Evolutionary conservation across 2,888 invertebrate genomes (phyloP).

Genomic region (Drosophila macrospina): DNA sequence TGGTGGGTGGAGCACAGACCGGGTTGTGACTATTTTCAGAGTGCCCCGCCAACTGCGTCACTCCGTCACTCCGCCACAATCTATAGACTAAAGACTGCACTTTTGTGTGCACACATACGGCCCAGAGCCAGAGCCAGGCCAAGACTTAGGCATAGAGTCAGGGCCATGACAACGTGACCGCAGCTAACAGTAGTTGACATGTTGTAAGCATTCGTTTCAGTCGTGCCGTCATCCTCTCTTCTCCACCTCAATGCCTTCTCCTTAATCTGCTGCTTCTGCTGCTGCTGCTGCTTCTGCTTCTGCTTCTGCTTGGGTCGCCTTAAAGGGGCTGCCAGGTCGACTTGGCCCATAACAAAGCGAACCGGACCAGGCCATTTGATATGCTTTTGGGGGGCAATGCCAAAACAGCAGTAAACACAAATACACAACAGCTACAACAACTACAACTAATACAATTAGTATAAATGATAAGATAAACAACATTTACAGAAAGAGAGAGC

Average conservation of each 20-base stretch:
- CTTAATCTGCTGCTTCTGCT: too few relatives aligned
- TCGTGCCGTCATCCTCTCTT: conserved; percentile 25
- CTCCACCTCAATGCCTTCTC: too few relatives aligned
- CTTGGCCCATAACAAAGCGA: not conserved
- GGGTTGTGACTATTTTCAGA: conserved; percentile 33
- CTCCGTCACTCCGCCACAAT: not conserved
- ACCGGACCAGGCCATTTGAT: conserved; percentile 33
- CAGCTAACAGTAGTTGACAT: conserved; percentile 81
- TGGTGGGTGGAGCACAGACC: conserved; percentile 57
- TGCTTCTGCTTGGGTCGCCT: not conserved
- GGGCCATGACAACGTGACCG: conserved; percentile 58
- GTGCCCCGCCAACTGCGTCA: not conserved
- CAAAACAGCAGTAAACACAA: conserved; percentile 8
- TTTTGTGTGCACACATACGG: conserved; percentile 7
- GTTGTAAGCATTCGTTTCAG: conserved; percentile 61
- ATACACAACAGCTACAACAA: conserved; percentile 1
- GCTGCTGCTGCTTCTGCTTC: too few relatives aligned
- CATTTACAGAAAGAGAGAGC: conserved; percentile 2
- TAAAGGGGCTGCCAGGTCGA: conserved; percentile 22
- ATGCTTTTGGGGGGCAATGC: conserved; percentile 28
- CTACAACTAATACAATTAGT: conserved; percentile 12
- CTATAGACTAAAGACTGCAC: conserved; percentile 20
- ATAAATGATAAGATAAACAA: conserved; percentile 45
- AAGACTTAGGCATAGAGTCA: conserved; percentile 24
- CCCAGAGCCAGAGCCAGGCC: not conserved